Percentiles rank a stretch among this genome's conserved stretches.
These are phyloP conservation scores for Brachyptera risi DNA, from an alignment of 2,888 invertebrate species.

Conservation along the genomic window DNA sequence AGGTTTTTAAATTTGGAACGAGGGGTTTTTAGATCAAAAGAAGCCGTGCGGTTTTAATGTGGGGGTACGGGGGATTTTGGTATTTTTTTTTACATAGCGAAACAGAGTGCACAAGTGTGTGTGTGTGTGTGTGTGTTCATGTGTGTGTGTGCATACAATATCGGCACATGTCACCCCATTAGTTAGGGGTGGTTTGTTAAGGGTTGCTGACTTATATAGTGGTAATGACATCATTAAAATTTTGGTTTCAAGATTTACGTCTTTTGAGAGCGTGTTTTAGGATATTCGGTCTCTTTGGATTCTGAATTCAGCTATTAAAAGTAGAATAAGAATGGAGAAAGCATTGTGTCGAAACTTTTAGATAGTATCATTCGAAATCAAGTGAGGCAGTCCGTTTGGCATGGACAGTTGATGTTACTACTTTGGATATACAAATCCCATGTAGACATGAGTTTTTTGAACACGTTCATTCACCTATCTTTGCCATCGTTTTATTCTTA, in stretches of 20 bases:
- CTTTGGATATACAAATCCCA: too few relatives aligned
- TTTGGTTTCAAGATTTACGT: neutral
- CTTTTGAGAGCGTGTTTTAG: neutral
- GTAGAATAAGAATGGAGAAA: too few relatives aligned
- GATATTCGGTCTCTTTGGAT: constrained; percentile 11
- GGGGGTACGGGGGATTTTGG: neutral
- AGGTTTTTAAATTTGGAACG: constrained; percentile 1
- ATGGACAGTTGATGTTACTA: too few relatives aligned
- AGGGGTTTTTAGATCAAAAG: constrained; percentile 12
- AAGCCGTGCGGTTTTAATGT: neutral
- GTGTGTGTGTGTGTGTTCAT: neutral
- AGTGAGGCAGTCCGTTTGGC: too few relatives aligned
- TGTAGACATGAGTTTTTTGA: too few relatives aligned
- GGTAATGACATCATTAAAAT: constrained; percentile 16
- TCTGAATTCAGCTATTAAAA: neutral
- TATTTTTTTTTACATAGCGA: neutral
- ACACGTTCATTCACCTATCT: too few relatives aligned
- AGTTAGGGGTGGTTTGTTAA: constrained; percentile 13
- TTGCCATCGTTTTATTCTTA: too few relatives aligned
- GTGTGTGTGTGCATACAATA: neutral
- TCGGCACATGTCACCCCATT: constrained; percentile 16
- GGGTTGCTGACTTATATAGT: constrained; percentile 3
- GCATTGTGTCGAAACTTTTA: too few relatives aligned
- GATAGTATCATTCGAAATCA: too few relatives aligned
- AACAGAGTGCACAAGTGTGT: neutral